phyloP scores from a whole-genome alignment of 1,140 invertebrate genomes.

The Caenorhabditis briggsae region DNA sequence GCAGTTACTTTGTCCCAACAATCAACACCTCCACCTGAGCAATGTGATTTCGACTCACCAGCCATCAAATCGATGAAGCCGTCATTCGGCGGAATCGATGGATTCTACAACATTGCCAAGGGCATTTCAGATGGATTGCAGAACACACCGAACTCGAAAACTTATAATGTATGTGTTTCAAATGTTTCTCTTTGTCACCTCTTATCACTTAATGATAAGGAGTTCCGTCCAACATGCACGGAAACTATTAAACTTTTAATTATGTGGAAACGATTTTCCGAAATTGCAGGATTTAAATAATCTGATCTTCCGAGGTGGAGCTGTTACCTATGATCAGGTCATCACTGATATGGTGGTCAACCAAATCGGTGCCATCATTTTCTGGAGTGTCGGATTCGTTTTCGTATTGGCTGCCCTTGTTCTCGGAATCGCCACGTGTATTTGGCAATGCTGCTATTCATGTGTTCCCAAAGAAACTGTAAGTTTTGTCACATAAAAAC shows the following conservation, averaged over 20 bases:
- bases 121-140: conserved; percentile 39
- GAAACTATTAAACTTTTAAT: not conserved
- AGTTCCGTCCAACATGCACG: not conserved
- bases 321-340: conserved; percentile 16
- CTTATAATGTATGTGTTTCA: conserved; percentile 10
- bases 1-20: not conserved
- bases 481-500: not conserved
- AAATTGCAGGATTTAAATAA: conserved; percentile 7
- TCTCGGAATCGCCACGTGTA: conserved; percentile 32
- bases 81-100: not conserved
- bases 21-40: not conserved
- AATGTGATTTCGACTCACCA: conserved; percentile 5
- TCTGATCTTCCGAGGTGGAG: conserved; percentile 18
- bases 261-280: not conserved
- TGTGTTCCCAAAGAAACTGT: conserved; percentile 36
- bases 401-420: conserved; percentile 9
- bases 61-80: conserved; percentile 23
- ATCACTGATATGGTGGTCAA: conserved; percentile 17
- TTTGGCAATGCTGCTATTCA: conserved; percentile 11
- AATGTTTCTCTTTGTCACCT: not conserved
- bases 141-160: conserved; percentile 29
- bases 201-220: not conserved
- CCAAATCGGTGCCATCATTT: conserved; percentile 33
- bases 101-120: conserved; percentile 28
- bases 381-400: conserved; percentile 38